A percentile compares a stretch with the other conserved stretches of the same genome.
phyloP scores from a whole-genome alignment of 2,797 vertebrate species.

The Carcharodon carcharias region DNA sequence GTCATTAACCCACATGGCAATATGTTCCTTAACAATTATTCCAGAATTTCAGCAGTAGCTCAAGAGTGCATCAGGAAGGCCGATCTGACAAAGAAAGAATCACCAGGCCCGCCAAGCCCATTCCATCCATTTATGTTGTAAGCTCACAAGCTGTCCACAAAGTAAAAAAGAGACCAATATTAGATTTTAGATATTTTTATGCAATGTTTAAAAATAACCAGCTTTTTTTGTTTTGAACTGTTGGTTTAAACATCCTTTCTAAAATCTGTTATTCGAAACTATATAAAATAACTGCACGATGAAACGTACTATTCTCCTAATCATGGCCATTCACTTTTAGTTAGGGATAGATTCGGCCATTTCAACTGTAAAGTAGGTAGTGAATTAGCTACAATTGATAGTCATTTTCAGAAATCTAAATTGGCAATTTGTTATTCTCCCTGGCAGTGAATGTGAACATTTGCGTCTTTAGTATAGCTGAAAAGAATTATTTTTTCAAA shows the following conservation, averaged over 20 bases:
- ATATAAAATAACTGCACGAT: background rate
- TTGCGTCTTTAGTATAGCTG: background rate
- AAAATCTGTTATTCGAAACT: background rate
- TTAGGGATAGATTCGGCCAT: background rate
- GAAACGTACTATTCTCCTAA: background rate
- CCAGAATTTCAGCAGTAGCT: background rate
- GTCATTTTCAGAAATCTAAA: background rate
- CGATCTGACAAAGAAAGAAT: background rate
- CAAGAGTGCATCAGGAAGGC: background rate
- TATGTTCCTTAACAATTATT: background rate
- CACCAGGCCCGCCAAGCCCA: background rate
- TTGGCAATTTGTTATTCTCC: background rate
- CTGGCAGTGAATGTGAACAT: background rate
- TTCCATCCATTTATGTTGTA: background rate
- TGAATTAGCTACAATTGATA: background rate
- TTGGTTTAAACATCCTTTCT: background rate
- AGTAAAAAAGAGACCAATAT: background rate
- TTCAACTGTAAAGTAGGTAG: background rate
- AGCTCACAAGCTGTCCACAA: background rate
- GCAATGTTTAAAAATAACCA: background rate
- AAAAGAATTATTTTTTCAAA: too few relatives aligned
- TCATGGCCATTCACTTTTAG: background rate
- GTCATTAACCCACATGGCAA: conserved; percentile 44
- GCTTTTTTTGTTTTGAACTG: background rate
- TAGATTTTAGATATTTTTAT: background rate